phyloP scores from a whole-genome alignment of 2,888 invertebrate genomes.

The Sisyra nigra region DNA sequence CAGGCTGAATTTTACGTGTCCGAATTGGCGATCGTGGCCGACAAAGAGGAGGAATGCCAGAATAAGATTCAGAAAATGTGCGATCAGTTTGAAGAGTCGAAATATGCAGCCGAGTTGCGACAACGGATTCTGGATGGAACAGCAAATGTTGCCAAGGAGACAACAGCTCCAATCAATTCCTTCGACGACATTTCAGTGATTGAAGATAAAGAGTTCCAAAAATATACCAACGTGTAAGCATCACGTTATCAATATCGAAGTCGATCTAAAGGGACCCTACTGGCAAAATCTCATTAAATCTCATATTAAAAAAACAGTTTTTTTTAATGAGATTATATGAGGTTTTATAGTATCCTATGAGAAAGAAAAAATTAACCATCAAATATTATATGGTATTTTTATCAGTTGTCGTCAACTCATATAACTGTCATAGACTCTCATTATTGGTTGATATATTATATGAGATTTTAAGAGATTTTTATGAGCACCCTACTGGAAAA shows the following conservation, averaged over 20 bases:
- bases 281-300: no score
- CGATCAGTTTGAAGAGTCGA: slow-evolving; percentile 36
- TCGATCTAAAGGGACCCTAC: no score
- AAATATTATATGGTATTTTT: no score
- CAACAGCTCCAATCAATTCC: neutral
- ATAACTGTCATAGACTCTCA: no score
- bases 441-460: no score
- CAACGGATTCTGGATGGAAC: slow-evolving; percentile 12
- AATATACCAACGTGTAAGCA: slow-evolving; percentile 36
- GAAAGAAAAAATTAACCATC: no score
- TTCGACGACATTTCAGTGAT: neutral
- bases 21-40: slow-evolving; percentile 35
- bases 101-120: slow-evolving; percentile 17
- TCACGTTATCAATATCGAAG: neutral
- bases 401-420: no score
- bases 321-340: no score
- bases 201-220: slow-evolving; percentile 28
- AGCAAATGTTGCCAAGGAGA: slow-evolving; percentile 7
- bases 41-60: slow-evolving; percentile 30
- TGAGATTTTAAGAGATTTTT: no score
- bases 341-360: no score
- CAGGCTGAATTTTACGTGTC: slow-evolving; percentile 73
- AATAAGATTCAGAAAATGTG: slow-evolving; percentile 27
- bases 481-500: no score
- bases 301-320: no score